These are phyloP conservation scores for Melanotaenia nigrans DNA, from an alignment of 2,797 vertebrate species.

Conservation along the genomic window DNA sequence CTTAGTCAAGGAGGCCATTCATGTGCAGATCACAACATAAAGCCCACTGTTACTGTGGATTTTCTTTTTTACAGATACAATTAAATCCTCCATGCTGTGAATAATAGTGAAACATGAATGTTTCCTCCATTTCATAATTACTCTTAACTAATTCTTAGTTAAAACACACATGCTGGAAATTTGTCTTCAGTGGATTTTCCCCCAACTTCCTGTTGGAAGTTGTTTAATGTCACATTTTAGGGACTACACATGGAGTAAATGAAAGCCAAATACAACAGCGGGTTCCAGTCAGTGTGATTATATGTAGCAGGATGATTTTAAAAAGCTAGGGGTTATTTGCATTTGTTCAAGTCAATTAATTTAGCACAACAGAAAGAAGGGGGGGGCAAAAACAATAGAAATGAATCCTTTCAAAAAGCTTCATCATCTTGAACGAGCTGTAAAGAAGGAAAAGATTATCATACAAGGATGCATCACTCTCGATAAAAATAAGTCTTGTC, in stretches of 20 bases:
- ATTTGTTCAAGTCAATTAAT: conserved; percentile 75
- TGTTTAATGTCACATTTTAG: conserved; percentile 57
- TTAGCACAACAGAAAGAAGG: conserved; percentile 53
- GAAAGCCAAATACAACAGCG: conserved; percentile 72
- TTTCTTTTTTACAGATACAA: conserved; percentile 48
- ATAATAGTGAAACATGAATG: conserved; percentile 40
- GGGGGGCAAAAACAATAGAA: conserved; percentile 27
- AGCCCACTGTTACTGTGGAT: conserved; percentile 42
- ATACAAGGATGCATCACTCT: conserved; percentile 88
- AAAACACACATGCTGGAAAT: conserved; percentile 51
- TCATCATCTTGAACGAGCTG: conserved; percentile 65
- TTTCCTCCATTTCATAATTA: conserved; percentile 54
- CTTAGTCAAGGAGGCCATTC: conserved; percentile 68
- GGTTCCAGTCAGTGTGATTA: conserved; percentile 63
- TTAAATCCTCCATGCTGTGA: conserved; percentile 50
- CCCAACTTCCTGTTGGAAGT: conserved; percentile 53
- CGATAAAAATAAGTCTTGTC: conserved; percentile 87
- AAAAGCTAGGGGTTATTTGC: conserved; percentile 67
- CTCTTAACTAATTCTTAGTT: conserved; percentile 50
- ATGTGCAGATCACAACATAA: conserved; percentile 67
- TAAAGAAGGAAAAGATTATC: conserved; percentile 87
- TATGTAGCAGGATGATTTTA: conserved; percentile 45
- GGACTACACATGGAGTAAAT: conserved; percentile 56
- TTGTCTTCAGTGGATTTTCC: conserved; percentile 42
- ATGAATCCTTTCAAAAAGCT: conserved; percentile 50